Percentiles rank a stretch among this genome's conserved stretches.
These are phyloP conservation scores for Rhingia rostrata DNA, from an alignment of 2,888 invertebrate genomes.

Conservation along the genomic window DNA sequence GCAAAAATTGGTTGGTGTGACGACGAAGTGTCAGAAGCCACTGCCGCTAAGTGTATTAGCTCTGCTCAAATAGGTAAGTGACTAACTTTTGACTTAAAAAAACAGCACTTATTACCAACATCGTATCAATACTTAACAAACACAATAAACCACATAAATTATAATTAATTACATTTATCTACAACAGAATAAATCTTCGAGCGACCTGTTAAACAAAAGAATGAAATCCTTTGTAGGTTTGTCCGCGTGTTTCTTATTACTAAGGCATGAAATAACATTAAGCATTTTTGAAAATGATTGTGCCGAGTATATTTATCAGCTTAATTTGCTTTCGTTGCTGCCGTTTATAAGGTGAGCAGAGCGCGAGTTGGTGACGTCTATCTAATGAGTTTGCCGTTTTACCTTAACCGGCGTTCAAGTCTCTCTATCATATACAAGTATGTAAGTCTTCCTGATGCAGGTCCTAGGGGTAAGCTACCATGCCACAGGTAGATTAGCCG, in stretches of 20 bases:
- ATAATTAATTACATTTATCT: no score
- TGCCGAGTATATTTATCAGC: slow-evolving; percentile 26
- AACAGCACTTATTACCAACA: neutral
- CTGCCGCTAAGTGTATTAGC: slow-evolving; percentile 79
- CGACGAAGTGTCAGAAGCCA: slow-evolving; percentile 80
- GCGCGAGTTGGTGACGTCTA: slow-evolving; percentile 45
- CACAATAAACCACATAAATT: slow-evolving; percentile 15
- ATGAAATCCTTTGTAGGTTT: neutral
- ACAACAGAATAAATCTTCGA: neutral
- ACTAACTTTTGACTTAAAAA: slow-evolving; percentile 17
- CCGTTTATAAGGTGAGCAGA: slow-evolving; percentile 56
- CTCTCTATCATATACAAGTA: slow-evolving; percentile 18
- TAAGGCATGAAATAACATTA: slow-evolving; percentile 39
- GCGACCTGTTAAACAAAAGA: slow-evolving; percentile 6
- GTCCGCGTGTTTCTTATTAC: neutral
- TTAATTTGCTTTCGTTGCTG: slow-evolving; percentile 54
- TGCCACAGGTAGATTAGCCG: slow-evolving; percentile 66
- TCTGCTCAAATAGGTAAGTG: slow-evolving; percentile 81
- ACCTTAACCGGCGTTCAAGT: slow-evolving; percentile 48
- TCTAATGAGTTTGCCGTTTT: slow-evolving; percentile 26
- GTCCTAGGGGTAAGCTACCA: slow-evolving; percentile 19
- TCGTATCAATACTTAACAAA: neutral
- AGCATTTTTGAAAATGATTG: slow-evolving; percentile 57
- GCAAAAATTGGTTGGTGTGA: slow-evolving; percentile 77
- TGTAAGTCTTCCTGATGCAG: slow-evolving; percentile 39